Percentiles rank a stretch among this genome's conserved stretches.
phyloP scores from a whole-genome alignment of 2,888 invertebrate species.

The Sarcophaga variegata region DNA sequence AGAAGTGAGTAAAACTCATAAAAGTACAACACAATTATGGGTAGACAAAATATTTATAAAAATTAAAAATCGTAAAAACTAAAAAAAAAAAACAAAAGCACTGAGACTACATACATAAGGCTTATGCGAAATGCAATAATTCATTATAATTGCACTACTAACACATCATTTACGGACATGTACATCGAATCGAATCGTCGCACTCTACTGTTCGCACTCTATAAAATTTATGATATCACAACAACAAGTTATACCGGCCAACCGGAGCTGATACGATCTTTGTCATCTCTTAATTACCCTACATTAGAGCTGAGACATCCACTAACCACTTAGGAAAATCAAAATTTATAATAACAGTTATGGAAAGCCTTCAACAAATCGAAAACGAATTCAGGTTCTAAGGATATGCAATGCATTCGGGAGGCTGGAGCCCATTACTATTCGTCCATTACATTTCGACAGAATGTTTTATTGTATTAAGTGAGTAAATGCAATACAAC shows the following conservation, averaged over 20 bases:
- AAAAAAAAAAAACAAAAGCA: constrained; percentile 26
- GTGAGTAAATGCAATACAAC: too few relatives aligned
- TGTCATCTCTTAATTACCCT: neutral
- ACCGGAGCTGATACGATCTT: neutral
- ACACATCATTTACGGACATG: constrained; percentile 55
- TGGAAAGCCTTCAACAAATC: too few relatives aligned
- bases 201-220: neutral
- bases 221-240: neutral
- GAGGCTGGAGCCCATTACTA: too few relatives aligned
- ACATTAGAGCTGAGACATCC: neutral
- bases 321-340: neutral
- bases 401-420: too few relatives aligned
- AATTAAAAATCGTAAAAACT: constrained; percentile 1
- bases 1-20: constrained; percentile 8
- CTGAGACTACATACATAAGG: constrained; percentile 7
- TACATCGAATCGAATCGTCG: neutral
- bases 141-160: constrained; percentile 78
- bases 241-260: neutral
- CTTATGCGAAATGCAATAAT: constrained; percentile 73
- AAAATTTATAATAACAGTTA: too few relatives aligned
- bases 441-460: too few relatives aligned
- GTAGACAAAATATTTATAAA: constrained; percentile 48
- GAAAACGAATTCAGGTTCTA: too few relatives aligned
- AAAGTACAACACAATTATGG: constrained; percentile 48
- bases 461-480: too few relatives aligned